Base-by-base conservation (phyloP, 2,113 vertebrate genomes). In the Pollimyrus isidori region DNA sequence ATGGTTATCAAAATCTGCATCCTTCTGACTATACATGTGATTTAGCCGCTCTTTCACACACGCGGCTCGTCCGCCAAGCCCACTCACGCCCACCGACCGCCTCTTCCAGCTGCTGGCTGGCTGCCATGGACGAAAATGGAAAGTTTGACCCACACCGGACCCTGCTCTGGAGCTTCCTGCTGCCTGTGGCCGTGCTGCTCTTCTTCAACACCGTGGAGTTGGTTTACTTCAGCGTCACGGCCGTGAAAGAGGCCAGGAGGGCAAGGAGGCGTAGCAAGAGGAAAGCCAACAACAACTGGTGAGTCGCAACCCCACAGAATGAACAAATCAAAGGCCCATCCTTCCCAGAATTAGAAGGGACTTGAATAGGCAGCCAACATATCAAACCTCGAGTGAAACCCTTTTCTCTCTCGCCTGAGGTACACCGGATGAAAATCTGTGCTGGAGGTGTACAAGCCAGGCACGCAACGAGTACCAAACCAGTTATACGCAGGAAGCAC, bases 71-170 rank as follows among this genome's bases (percentile, higher is more conserved):
- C 45, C 13, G 2, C 80, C 42, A 48, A 19, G 9, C 39, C n/a
- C 21, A 83, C 80, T 83, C 45, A 11, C 42, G 4, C 42, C 4
- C 2, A 10, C 39, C 39, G 23, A 9, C 21, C 7, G 39, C 42
- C 45, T 84, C 3, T 53, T 83, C 90, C 50, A 96, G 95, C 89
- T 96, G 94, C 89, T 96, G 96, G 94, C 92, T 95, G 15, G 93
- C 94, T 69, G 88, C 89, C 50, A 11, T 94, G 80, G 87, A 94
- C 19, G 7, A 89, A 17, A 3, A 92, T 3, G 23, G 90, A 39
- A 17, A 83, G 3, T 92, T 94, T 86, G 89, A 91, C 19, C 26
- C 88, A n/a, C 10, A 50, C 56, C 95, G 94, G 50, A 94, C 95
- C 1, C 93, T 93, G 87, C 89, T 96, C 45, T 94, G 93, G 93